phyloP scores from a whole-genome alignment of 2,113 vertebrate genomes.

The Albula goreensis region DNA sequence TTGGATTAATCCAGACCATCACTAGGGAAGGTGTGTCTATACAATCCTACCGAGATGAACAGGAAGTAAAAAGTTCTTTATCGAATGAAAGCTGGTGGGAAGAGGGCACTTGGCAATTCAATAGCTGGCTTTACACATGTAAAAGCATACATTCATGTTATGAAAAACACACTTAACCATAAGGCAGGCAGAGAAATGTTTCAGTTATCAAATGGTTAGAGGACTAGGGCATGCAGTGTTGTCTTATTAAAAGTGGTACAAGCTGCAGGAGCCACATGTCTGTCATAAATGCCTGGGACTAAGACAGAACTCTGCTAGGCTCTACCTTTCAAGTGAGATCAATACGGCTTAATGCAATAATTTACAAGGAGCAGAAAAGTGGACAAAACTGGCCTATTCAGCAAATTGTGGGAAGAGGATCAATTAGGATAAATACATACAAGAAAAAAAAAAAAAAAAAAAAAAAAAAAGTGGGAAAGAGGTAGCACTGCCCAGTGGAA shows the following conservation, averaged over 20 bases:
- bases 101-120: neutral
- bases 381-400: slow-evolving; percentile 15
- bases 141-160: neutral
- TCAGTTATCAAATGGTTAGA: neutral
- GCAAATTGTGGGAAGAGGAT: neutral
- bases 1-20: neutral
- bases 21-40: too few species aligned
- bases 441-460: neutral
- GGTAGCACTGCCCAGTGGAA: neutral
- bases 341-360: neutral
- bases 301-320: neutral
- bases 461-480: too few species aligned
- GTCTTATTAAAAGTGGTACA: neutral
- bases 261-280: neutral
- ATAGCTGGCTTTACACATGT: neutral
- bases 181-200: neutral
- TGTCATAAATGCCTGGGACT: neutral
- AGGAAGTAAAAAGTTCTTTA: neutral
- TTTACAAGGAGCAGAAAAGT: slow-evolving; percentile 8
- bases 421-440: slow-evolving; percentile 6
- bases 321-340: slow-evolving; percentile 5
- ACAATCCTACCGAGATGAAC: neutral
- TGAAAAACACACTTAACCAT: neutral
- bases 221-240: neutral
- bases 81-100: neutral